Conservation (phyloP, 2,888 invertebrate species). For the Aspidapion aeneum region DNA sequence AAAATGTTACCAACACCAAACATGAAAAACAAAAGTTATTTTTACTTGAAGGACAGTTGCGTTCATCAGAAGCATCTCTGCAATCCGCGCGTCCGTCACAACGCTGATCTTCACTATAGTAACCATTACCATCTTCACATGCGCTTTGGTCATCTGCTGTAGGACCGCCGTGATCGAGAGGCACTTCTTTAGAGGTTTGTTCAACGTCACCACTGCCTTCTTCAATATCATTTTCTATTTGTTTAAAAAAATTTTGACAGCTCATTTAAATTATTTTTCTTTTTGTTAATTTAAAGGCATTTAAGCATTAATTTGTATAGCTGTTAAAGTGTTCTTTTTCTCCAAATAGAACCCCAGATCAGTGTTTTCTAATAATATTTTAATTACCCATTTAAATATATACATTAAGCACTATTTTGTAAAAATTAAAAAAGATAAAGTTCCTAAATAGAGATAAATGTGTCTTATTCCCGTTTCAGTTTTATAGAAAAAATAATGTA, state of each 20-base stretch:
- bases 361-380: no score
- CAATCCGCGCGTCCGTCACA: slow-evolving; percentile 68
- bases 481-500: no score
- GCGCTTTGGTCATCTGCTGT: not conserved
- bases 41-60: slow-evolving; percentile 46
- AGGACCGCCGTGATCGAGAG: not conserved
- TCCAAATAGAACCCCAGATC: no score
- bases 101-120: slow-evolving; percentile 54
- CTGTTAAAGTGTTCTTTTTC: no score
- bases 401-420: no score
- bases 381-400: no score
- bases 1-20: not conserved
- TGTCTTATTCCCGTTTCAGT: no score
- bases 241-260: not conserved
- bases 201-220: not conserved
- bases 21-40: not conserved
- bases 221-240: not conserved
- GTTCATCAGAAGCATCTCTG: slow-evolving; percentile 64
- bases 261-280: no score
- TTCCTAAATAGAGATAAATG: no score
- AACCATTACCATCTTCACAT: not conserved
- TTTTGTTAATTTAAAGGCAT: no score
- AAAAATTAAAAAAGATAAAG: no score
- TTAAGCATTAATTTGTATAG: no score
- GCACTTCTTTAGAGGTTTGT: not conserved